Evolutionary conservation across 2,888 invertebrate genomes (phyloP).

Genomic region (Digitonthophagus gazella): DNA sequence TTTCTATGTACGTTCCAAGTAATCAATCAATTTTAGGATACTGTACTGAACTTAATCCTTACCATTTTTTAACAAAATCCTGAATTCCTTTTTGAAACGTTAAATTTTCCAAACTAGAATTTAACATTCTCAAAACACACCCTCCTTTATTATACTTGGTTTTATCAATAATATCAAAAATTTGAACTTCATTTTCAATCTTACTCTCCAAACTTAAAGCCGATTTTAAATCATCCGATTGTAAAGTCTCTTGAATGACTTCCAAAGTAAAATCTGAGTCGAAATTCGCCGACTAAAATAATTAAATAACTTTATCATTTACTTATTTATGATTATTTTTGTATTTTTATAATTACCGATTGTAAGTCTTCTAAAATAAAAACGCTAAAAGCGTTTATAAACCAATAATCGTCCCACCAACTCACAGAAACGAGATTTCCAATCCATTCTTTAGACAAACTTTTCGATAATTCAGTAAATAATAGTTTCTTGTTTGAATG

Average conservation of each 20-base stretch:
- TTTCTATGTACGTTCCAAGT: neutral
- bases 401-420: conserved; percentile 72
- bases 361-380: conserved; percentile 39
- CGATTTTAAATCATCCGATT: conserved; percentile 56
- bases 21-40: neutral
- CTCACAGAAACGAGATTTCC: conserved; percentile 68
- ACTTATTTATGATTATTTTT: neutral
- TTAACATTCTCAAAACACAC: conserved; percentile 60
- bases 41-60: conserved; percentile 35
- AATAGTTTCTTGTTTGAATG: conserved; percentile 49
- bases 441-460: conserved; percentile 76
- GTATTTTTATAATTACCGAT: neutral
- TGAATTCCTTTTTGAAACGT: conserved; percentile 57
- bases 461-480: conserved; percentile 63
- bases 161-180: conserved; percentile 60
- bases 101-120: conserved; percentile 55
- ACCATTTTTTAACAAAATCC: conserved; percentile 58
- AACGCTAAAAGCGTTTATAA: conserved; percentile 73
- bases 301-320: neutral
- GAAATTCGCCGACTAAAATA: conserved; percentile 57
- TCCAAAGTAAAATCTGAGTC: conserved; percentile 55
- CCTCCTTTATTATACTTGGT: conserved; percentile 51
- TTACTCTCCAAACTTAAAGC: conserved; percentile 57
- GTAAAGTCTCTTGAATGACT: conserved; percentile 58
- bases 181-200: conserved; percentile 57